phyloP scores from a whole-genome alignment of 37 sponge, comb jelly and placozoan species.

The Halichondria panicea region DNA sequence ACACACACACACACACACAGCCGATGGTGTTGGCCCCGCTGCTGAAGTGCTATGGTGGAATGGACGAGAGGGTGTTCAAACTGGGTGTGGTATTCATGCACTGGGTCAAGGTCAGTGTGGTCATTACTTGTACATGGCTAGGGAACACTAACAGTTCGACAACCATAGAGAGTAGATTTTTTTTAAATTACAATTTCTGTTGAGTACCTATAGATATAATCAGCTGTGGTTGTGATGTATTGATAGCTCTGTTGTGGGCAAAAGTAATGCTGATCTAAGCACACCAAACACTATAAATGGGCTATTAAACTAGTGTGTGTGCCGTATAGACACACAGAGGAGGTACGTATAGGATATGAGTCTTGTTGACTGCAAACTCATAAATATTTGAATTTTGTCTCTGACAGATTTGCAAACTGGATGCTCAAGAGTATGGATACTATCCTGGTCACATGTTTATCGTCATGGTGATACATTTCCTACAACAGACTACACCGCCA shows the following conservation, averaged over 20 bases:
- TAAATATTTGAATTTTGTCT: no score
- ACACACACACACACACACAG: slow-evolving; percentile 15
- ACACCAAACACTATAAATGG: no score
- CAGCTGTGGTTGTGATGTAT: no score
- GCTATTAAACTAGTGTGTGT: no score
- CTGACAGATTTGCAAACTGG: slow-evolving; percentile 47
- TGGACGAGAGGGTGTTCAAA: slow-evolving; percentile 36
- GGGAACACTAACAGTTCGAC: no score
- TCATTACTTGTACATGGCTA: not conserved
- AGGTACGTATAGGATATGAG: slow-evolving; percentile 1
- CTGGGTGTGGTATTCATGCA: slow-evolving; percentile 30
- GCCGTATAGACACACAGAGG: not conserved
- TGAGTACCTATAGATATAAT: no score
- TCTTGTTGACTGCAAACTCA: no score
- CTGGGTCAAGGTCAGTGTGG: slow-evolving; percentile 64
- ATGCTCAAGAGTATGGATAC: slow-evolving; percentile 54
- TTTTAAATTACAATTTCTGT: no score
- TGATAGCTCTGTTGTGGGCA: no score
- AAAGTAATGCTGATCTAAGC: no score
- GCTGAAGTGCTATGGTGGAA: slow-evolving; percentile 26
- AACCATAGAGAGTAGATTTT: no score
- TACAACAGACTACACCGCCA: slow-evolving; percentile 49
- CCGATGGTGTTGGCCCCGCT: slow-evolving; percentile 25
- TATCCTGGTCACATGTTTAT: slow-evolving; percentile 58
- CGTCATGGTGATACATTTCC: slow-evolving; percentile 58